Evolutionary conservation across 1,140 invertebrate genomes (phyloP).

Genomic region (Drosophila ananassae): DNA sequence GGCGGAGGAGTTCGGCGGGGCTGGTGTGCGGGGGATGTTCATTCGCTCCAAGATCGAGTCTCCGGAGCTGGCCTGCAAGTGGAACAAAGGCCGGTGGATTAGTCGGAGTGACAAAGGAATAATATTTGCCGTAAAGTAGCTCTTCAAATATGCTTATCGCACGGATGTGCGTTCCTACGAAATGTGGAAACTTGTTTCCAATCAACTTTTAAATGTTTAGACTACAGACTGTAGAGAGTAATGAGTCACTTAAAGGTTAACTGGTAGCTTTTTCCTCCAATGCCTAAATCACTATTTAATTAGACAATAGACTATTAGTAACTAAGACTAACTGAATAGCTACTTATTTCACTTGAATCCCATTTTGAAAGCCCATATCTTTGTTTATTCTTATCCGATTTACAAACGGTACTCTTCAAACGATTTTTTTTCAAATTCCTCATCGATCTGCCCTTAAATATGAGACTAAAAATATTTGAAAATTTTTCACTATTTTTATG

Average conservation of each 20-base stretch:
- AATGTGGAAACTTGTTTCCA: not conserved
- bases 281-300: not conserved
- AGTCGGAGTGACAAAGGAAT: slow-evolving; percentile 16
- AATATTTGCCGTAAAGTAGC: slow-evolving; percentile 3
- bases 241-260: slow-evolving; percentile 1
- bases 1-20: slow-evolving; percentile 19
- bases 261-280: slow-evolving; percentile 2
- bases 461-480: no score
- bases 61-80: slow-evolving; percentile 39
- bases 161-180: not conserved
- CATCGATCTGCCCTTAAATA: no score
- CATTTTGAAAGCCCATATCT: no score
- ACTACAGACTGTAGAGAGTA: not conserved
- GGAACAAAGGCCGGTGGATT: slow-evolving; percentile 9
- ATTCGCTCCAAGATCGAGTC: slow-evolving; percentile 78
- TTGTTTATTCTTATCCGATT: no score
- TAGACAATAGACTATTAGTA: not conserved
- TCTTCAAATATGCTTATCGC: slow-evolving; percentile 13
- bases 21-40: slow-evolving; percentile 63
- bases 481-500: no score
- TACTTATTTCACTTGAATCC: no score
- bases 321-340: no score
- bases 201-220: not conserved
- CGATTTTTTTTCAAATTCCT: no score
- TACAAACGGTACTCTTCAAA: no score